Conservation (phyloP, 2,113 vertebrate genomes). For the Accipiter cooperii region DNA sequence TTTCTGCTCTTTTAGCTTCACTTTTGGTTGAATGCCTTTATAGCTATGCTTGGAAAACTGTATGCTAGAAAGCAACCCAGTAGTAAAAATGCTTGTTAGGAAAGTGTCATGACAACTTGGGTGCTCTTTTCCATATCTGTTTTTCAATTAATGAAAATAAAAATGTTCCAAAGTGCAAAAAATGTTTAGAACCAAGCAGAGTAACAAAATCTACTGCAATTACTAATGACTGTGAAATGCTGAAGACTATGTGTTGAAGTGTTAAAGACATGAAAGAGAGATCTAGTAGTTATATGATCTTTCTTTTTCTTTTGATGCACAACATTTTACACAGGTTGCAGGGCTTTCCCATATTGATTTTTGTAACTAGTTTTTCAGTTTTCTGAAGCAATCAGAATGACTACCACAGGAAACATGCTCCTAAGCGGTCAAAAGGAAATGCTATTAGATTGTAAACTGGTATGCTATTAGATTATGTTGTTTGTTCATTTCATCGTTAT, state of each 20-base stretch:
- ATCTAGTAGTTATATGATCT: background rate
- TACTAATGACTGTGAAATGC: background rate
- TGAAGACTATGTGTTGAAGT: background rate
- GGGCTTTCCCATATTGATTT: background rate
- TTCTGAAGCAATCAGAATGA: background rate
- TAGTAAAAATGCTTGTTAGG: background rate
- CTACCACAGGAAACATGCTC: background rate
- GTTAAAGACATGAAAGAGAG: background rate
- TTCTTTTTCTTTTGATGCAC: background rate
- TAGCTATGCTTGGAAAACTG: background rate
- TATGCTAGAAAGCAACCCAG: background rate
- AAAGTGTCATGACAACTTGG: background rate
- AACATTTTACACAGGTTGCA: background rate
- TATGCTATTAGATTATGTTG: background rate
- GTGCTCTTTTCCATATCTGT: background rate
- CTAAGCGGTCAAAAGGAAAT: background rate
- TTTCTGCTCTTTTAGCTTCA: background rate
- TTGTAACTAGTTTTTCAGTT: background rate
- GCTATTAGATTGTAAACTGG: background rate
- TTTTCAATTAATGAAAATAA: background rate
- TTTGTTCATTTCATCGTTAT: background rate
- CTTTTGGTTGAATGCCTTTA: background rate
- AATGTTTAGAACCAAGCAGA: background rate
- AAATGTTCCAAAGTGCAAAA: background rate
- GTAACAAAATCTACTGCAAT: background rate